phyloP scores from a whole-genome alignment of 2,797 vertebrate species.

The Scyliorhinus canicula region DNA sequence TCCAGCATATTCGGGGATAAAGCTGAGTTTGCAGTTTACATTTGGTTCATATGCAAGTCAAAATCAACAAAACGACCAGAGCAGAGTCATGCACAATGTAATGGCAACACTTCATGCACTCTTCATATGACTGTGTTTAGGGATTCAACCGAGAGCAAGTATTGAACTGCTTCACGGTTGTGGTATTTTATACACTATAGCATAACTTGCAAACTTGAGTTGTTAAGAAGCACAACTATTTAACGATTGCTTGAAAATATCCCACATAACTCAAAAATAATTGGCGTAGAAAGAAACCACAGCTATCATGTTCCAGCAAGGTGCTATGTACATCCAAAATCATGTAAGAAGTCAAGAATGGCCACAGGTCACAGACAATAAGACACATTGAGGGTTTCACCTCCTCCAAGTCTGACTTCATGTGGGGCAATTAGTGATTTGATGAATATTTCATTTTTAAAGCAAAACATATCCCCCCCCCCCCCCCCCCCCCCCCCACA shows the following conservation, averaged over 20 bases:
- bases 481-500: too few species aligned
- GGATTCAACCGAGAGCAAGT: not conserved
- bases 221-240: not conserved
- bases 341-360: not conserved
- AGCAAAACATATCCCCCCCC: not conserved
- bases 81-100: not conserved
- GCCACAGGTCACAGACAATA: not conserved
- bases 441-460: constrained; percentile 3
- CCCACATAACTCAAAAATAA: not conserved
- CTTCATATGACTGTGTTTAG: not conserved
- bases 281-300: not conserved
- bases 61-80: not conserved
- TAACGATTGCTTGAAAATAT: not conserved
- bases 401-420: not conserved
- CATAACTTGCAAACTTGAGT: not conserved
- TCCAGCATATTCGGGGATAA: not conserved
- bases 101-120: not conserved
- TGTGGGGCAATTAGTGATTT: not conserved
- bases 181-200: not conserved
- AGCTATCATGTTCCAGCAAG: not conserved
- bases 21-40: not conserved
- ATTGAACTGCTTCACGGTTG: not conserved
- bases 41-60: constrained; percentile 8
- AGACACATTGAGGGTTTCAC: not conserved
- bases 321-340: not conserved